A percentile compares a stretch with the other conserved stretches of the same genome.
Evolutionary conservation across 2,797 vertebrate species (phyloP).

Genomic region (Pempheris klunzingeri): DNA sequence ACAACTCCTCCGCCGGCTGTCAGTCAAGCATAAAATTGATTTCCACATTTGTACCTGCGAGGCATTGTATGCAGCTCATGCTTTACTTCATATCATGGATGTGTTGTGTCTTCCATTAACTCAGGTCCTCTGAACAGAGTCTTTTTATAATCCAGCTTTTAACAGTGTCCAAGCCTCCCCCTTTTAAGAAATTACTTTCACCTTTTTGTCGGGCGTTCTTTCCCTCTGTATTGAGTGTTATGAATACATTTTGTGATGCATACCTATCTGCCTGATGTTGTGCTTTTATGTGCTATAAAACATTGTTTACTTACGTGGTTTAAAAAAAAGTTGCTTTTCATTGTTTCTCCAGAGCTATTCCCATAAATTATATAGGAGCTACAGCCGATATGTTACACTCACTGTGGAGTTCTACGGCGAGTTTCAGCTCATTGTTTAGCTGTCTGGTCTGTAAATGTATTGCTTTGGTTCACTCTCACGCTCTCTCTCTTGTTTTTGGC

Average conservation of each 20-base stretch:
- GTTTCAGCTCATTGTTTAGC: background rate
- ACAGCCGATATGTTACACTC: background rate
- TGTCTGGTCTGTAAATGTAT: background rate
- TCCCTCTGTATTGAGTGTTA: background rate
- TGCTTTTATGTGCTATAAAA: background rate
- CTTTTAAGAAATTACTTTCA: too few species aligned
- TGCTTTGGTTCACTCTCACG: too few species aligned
- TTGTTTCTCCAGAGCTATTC: background rate
- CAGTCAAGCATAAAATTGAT: conserved; percentile 50
- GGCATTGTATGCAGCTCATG: conserved; percentile 18
- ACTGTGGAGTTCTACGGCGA: background rate
- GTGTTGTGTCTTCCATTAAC: conserved; percentile 7
- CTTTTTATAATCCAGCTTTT: conserved; percentile 6
- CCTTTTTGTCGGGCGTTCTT: background rate
- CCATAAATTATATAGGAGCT: too few species aligned
- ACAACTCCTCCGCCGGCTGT: conserved; percentile 6
- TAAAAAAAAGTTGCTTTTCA: too few species aligned
- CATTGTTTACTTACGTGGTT: background rate
- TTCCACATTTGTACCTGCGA: conserved; percentile 14
- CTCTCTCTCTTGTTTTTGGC: too few species aligned
- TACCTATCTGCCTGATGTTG: background rate
- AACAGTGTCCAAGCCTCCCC: too few species aligned
- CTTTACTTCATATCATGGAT: conserved; percentile 21
- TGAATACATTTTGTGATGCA: background rate
- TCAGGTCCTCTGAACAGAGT: background rate